phyloP scores from a whole-genome alignment of 2,113 vertebrate species.

The Motacilla tschutschensis region DNA sequence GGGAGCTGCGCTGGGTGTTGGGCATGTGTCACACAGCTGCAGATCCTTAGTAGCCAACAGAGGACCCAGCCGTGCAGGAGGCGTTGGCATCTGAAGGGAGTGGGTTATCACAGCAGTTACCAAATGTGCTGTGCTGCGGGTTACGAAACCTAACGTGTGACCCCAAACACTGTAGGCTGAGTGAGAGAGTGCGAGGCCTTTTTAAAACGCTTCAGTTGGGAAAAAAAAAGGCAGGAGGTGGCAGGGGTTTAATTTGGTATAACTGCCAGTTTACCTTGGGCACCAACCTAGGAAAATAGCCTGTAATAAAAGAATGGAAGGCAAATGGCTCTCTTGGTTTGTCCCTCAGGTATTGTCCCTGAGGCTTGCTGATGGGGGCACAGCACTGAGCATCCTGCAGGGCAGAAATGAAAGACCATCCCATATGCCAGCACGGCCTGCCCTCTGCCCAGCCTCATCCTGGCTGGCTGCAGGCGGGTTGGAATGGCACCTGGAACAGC shows the following conservation, averaged over 20 bases:
- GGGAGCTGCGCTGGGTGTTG: background rate
- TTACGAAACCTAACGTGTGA: background rate
- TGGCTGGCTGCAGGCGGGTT: background rate
- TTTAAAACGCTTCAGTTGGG: background rate
- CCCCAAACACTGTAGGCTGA: too few relatives aligned
- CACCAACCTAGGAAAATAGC: background rate
- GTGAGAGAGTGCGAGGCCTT: rapidly evolving
- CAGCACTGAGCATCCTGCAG: constrained; percentile 32
- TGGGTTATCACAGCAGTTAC: background rate
- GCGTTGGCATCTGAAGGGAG: background rate
- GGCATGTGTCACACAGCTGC: background rate
- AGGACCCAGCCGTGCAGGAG: rapidly evolving
- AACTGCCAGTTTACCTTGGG: background rate
- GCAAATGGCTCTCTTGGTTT: background rate
- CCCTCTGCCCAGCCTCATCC: background rate
- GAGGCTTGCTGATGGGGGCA: background rate
- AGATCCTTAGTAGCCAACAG: rapidly evolving
- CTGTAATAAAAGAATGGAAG: constrained; percentile 16
- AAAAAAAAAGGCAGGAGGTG: background rate
- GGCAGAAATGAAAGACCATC: constrained; percentile 35
- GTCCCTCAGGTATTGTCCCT: background rate
- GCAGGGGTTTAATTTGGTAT: background rate
- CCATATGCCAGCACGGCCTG: constrained; percentile 40
- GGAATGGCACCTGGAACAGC: background rate
- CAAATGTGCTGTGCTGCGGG: background rate